Evolutionary conservation across 2,113 vertebrate genomes (phyloP).

Genomic region (Seriola dumerili): DNA sequence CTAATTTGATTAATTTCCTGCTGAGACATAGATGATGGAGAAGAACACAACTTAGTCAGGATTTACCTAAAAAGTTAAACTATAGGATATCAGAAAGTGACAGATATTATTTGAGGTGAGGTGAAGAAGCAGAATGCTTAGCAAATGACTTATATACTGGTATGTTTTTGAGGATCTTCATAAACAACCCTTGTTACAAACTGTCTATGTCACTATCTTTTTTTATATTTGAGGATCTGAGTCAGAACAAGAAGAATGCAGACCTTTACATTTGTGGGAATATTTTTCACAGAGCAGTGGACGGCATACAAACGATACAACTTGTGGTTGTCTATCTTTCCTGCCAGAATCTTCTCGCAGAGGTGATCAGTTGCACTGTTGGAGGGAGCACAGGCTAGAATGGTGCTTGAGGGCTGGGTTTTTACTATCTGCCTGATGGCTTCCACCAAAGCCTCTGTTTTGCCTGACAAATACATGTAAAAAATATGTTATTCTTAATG

Average conservation of each 20-base stretch:
- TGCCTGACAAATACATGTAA: constrained; percentile 72
- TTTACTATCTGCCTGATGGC: constrained; percentile 90
- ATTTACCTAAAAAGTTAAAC: no score
- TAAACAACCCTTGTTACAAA: background rate
- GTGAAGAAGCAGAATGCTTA: no score
- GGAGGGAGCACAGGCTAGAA: constrained; percentile 90
- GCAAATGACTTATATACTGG: no score
- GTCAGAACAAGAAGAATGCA: background rate
- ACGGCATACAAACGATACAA: constrained; percentile 86
- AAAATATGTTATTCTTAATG: background rate
- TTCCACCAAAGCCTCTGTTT: constrained; percentile 91
- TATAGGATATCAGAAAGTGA: no score
- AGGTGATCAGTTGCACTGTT: constrained; percentile 91
- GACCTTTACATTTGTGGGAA: constrained; percentile 70
- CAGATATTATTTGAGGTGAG: no score
- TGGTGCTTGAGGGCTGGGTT: constrained; percentile 64
- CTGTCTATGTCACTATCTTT: no score
- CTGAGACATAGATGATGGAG: no score
- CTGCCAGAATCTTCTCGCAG: constrained; percentile 84
- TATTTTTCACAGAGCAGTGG: constrained; percentile 74
- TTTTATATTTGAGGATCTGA: no score
- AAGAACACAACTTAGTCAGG: no score
- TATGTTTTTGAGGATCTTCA: no score
- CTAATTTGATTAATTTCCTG: no score
- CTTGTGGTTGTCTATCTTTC: constrained; percentile 58